phyloP scores from a whole-genome alignment of 2,113 vertebrate species.

The Plecotus auritus region DNA sequence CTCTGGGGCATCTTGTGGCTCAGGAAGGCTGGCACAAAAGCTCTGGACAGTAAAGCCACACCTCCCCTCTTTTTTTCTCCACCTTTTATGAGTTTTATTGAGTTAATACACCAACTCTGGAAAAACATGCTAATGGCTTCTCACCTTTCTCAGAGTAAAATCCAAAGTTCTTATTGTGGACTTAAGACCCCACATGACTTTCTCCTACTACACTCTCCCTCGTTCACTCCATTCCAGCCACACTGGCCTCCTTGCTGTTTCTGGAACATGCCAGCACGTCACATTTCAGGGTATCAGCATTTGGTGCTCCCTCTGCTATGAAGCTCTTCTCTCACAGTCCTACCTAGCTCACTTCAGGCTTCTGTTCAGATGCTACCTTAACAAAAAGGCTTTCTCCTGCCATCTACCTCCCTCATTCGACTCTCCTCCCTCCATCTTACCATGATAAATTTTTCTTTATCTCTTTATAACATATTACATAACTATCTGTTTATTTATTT shows the following conservation, averaged over 20 bases:
- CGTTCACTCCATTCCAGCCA: not conserved
- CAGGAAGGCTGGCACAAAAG: not conserved
- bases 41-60: not conserved
- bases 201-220: not conserved
- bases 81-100: not conserved
- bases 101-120: not conserved
- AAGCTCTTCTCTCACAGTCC: not conserved
- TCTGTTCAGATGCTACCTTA: not conserved
- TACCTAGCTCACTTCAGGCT: not conserved
- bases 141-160: not conserved
- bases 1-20: not conserved
- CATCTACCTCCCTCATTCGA: not conserved
- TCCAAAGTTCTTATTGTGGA: not conserved
- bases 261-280: fast-evolving
- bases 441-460: not conserved
- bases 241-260: not conserved
- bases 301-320: not conserved
- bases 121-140: not conserved
- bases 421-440: not conserved
- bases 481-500: not conserved
- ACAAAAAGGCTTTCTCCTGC: not conserved
- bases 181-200: not conserved
- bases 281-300: not conserved
- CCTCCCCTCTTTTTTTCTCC: not conserved
- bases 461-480: not conserved